Percentiles rank a stretch among this genome's conserved stretches.
Evolutionary conservation across 2,888 invertebrate species (phyloP).

Genomic region (Leucozona laternaria): DNA sequence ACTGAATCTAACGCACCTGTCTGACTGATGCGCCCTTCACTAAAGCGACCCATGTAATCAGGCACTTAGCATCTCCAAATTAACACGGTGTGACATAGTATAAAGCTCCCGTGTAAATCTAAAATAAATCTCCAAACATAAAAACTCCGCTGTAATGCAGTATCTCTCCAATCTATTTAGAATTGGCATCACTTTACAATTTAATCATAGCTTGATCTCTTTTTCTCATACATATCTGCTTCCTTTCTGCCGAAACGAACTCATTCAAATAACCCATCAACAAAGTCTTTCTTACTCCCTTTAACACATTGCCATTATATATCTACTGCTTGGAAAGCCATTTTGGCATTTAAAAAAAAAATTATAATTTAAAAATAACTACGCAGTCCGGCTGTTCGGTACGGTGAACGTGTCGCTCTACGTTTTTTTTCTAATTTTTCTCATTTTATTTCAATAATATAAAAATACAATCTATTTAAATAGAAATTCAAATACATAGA

Average conservation of each 20-base stretch:
- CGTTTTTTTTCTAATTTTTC: slow-evolving; percentile 70
- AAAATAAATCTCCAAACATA: neutral
- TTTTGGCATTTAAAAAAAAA: slow-evolving; percentile 76
- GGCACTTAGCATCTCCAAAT: too few species aligned
- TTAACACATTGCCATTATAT: slow-evolving; percentile 18
- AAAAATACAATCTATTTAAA: slow-evolving; percentile 25
- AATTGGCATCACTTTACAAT: neutral
- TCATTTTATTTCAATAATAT: slow-evolving; percentile 68
- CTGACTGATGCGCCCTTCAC: too few species aligned
- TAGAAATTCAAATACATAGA: neutral
- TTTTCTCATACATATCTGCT: neutral
- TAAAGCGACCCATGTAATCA: too few species aligned
- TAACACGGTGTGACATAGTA: too few species aligned
- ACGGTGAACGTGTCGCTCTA: slow-evolving; percentile 76
- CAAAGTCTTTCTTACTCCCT: slow-evolving; percentile 7
- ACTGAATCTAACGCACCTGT: too few species aligned
- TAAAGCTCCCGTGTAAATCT: neutral
- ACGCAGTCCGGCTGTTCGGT: slow-evolving; percentile 78
- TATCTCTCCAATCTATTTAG: neutral
- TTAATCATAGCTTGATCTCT: too few species aligned
- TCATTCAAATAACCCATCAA: slow-evolving; percentile 7
- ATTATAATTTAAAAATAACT: slow-evolving; percentile 78
- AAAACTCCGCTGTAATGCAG: neutral
- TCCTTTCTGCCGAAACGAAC: slow-evolving; percentile 28
- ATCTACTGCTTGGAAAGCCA: slow-evolving; percentile 60